Percentiles rank a stretch among this genome's conserved stretches.
phyloP scores from a whole-genome alignment of 2,797 vertebrate species.

The Alauda arvensis region DNA sequence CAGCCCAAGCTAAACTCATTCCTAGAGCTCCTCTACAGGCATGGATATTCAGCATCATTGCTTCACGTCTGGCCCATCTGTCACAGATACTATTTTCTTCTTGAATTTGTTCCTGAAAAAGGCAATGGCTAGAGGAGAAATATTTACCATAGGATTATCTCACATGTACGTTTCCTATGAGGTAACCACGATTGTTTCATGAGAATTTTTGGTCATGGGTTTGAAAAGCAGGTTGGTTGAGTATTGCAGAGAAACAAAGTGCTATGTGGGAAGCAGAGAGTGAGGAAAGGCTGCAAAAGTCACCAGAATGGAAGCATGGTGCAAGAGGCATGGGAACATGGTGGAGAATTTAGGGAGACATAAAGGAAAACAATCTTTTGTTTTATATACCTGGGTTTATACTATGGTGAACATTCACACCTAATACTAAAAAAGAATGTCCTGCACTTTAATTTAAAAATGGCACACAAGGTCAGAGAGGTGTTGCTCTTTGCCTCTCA shows the following conservation, averaged over 20 bases:
- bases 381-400: neutral
- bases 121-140: neutral
- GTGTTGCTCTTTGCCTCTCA: neutral
- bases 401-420: neutral
- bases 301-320: neutral
- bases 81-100: neutral
- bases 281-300: neutral
- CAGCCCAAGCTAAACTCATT: neutral
- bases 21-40: neutral
- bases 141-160: neutral
- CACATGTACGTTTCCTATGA: neutral
- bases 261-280: neutral
- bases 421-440: neutral
- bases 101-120: neutral
- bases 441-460: neutral
- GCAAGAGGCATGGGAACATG: neutral
- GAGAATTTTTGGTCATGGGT: neutral
- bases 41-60: neutral
- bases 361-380: neutral
- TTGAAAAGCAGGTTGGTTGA: neutral
- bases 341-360: neutral
- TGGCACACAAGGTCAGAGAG: neutral
- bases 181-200: rapidly evolving
- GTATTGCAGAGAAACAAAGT: neutral
- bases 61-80: neutral